These are phyloP conservation scores for Volucella bombylans DNA, from an alignment of 2,888 invertebrate genomes.

Conservation along the genomic window DNA sequence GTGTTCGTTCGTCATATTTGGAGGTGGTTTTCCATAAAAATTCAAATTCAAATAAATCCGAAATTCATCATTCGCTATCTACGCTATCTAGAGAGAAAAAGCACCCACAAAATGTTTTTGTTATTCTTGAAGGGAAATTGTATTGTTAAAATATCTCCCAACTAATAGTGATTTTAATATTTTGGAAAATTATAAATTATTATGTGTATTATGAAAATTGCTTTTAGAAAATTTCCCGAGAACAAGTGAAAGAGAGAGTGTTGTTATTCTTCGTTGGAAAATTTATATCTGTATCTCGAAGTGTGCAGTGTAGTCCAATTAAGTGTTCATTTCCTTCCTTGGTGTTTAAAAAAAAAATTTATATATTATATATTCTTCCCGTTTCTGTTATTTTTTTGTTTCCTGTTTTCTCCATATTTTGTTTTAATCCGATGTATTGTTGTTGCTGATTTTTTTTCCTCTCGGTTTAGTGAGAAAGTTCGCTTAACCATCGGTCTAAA, in stretches of 20 bases:
- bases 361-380: neutral
- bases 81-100: neutral
- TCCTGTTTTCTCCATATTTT: constrained; percentile 15
- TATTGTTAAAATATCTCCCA: too few species aligned
- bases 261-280: constrained; percentile 42
- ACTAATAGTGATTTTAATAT: too few species aligned
- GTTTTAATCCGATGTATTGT: constrained; percentile 12
- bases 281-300: constrained; percentile 48
- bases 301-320: constrained; percentile 52
- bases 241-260: constrained; percentile 64
- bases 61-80: too few species aligned
- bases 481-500: constrained; percentile 60
- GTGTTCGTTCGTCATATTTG: constrained; percentile 68
- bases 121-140: too few species aligned
- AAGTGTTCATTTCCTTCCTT: constrained; percentile 49
- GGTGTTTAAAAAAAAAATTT: neutral
- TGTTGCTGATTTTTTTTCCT: constrained; percentile 14
- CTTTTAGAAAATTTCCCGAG: neutral
- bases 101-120: neutral
- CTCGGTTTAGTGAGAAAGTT: constrained; percentile 55
- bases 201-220: constrained; percentile 1
- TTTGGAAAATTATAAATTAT: constrained; percentile 8
- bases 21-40: constrained; percentile 64
- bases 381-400: constrained; percentile 3
- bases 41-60: constrained; percentile 16